Evolutionary conservation across 2,113 vertebrate genomes (phyloP), one percentile per base, ranked within the genome.

Genomic region (Panthera uncia): DNA sequence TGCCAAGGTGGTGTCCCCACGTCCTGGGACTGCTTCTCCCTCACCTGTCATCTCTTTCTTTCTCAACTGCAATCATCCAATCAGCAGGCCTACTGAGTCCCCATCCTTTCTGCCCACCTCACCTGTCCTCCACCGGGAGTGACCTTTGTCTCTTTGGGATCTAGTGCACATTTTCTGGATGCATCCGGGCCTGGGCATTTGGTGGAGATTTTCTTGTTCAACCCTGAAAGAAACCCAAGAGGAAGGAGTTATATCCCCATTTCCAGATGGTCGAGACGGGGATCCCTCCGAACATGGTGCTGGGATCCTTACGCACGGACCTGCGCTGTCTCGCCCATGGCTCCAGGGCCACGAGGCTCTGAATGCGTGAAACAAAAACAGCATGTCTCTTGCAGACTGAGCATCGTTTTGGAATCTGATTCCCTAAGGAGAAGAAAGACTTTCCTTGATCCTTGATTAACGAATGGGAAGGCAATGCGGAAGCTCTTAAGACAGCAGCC

Each of bases 401-500:
- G 14, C 27, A 14, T 7, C 12, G 38, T 27, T 29, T 71, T 11
- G 15, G 18, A 21, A 33, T 41, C 36, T 23, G 2, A 4, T 23
- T 68, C 76, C 16, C 48, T 50, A 4, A 5, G 1, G 9, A 0
- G 0, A n/a, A 79, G 52, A 65, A 29, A 27, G 73, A 38, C 36
- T 48, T 6, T 50, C 13, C 48, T 19, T 1, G 12, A n/a, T 1
- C 61, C 65, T 6, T 16, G 48, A 27, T 11, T 63, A 29, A 36
- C 27, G 68, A 18, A 0, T 0, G 2, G 4, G 3, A 50, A 52
- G 29, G 27, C 5, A 10, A 52, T 2, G 23, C 27, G 13, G 55
- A 16, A 0, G 13, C 36, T 8, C 21, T 57, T 21, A 27, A 13
- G 31, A 11, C 5, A 61, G 31, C 1, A 0, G 25, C 78, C 61